phyloP scores from a whole-genome alignment of 1,140 invertebrate species.

The Lepidurus packardi region DNA sequence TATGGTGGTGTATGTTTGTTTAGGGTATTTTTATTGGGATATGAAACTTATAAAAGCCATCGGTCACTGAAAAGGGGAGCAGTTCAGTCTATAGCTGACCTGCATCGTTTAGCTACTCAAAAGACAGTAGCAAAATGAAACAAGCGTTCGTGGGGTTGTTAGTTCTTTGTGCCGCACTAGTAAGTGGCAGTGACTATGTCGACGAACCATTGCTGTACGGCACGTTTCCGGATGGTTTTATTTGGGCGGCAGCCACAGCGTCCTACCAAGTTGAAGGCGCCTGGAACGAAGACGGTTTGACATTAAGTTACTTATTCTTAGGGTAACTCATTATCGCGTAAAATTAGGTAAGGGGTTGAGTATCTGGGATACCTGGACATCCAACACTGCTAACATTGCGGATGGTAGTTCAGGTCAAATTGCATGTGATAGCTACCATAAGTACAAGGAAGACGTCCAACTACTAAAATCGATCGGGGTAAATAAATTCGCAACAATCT shows the following conservation, averaged over 20 bases:
- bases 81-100: neutral
- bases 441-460: conserved; percentile 48
- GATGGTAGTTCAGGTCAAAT: conserved; percentile 52
- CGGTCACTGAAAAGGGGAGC: neutral
- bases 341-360: conserved; percentile 43
- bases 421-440: conserved; percentile 54
- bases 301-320: neutral
- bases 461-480: conserved; percentile 47
- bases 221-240: conserved; percentile 50
- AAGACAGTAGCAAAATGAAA: neutral
- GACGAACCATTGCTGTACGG: conserved; percentile 32
- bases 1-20: neutral
- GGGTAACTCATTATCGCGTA: neutral
- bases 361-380: conserved; percentile 51
- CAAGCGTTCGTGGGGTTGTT: neutral
- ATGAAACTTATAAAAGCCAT: neutral
- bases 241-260: conserved; percentile 51
- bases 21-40: neutral
- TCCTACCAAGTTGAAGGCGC: conserved; percentile 63
- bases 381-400: conserved; percentile 42
- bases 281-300: conserved; percentile 53
- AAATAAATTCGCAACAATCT: neutral
- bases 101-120: neutral
- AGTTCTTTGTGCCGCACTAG: neutral
- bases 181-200: conserved; percentile 9